Percentiles rank a stretch among this genome's conserved stretches.
phyloP scores from a whole-genome alignment of 2,113 vertebrate species.

The Poeciliopsis turrubarensis region DNA sequence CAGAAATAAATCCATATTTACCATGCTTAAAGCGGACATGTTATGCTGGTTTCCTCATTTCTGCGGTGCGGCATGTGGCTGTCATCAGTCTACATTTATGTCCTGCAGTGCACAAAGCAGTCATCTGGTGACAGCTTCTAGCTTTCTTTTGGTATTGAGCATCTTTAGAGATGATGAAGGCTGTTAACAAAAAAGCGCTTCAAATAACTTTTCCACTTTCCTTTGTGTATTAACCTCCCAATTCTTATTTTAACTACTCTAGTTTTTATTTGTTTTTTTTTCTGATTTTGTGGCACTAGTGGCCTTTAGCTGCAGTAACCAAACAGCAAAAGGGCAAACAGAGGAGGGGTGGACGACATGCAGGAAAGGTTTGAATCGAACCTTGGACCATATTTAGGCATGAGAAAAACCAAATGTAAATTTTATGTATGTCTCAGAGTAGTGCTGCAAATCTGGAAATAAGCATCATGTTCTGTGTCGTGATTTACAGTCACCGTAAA shows the following conservation, averaged over 20 bases:
- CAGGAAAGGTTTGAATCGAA: neutral
- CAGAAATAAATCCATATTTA: slow-evolving; percentile 15
- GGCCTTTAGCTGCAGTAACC: neutral
- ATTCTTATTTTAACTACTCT: neutral
- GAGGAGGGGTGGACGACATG: neutral
- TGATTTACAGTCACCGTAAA: neutral
- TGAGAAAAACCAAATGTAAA: too few relatives aligned
- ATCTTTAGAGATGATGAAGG: neutral
- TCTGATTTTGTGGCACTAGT: neutral
- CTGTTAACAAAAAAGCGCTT: neutral
- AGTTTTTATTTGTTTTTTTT: neutral
- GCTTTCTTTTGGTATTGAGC: neutral
- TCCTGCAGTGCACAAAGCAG: neutral
- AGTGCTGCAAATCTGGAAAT: neutral
- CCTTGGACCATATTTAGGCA: too few relatives aligned
- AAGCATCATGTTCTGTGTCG: neutral
- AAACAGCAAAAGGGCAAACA: neutral
- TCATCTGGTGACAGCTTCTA: neutral
- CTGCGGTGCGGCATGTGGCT: neutral
- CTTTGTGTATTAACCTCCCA: neutral
- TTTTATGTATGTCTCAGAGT: neutral
- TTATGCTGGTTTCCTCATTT: neutral
- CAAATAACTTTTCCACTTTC: neutral
- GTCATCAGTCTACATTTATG: neutral
- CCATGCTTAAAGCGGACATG: slow-evolving; percentile 5